phyloP scores from a whole-genome alignment of 2,797 vertebrate genomes.

The Cuniculus paca region DNA sequence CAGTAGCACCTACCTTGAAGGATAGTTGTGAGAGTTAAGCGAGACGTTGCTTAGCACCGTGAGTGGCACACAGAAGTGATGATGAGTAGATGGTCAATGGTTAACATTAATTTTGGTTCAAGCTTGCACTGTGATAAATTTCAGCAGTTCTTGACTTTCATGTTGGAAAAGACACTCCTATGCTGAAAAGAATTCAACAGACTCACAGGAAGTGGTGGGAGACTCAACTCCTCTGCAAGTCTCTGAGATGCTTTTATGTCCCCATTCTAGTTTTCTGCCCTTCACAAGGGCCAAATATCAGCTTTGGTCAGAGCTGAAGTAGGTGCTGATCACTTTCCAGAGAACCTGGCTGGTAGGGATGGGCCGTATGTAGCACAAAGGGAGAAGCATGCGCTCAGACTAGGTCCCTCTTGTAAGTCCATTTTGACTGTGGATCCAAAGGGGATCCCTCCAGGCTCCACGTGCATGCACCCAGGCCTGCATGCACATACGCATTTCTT shows the following conservation, averaged over 20 bases:
- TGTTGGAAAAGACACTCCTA: background rate
- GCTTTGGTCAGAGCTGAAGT: background rate
- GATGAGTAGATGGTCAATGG: accelerated
- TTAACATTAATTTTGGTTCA: background rate
- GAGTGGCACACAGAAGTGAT: background rate
- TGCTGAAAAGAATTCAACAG: background rate
- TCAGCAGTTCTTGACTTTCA: background rate
- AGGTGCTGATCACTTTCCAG: accelerated
- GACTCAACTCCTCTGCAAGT: background rate
- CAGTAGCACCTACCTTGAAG: conserved; percentile 56
- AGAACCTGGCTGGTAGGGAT: background rate
- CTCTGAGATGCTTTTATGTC: background rate
- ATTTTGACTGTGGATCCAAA: background rate
- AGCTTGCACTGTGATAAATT: background rate
- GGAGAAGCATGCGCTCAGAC: background rate
- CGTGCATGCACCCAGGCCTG: background rate
- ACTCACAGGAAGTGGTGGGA: background rate
- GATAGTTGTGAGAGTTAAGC: background rate
- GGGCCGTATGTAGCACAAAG: accelerated
- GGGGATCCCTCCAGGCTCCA: conserved; percentile 47
- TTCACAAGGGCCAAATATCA: background rate
- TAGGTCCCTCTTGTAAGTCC: background rate
- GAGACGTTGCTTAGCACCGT: background rate
- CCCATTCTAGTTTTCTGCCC: conserved; percentile 4
- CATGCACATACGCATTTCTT: background rate